phyloP scores from a whole-genome alignment of 2,888 invertebrate genomes.

The Steinernema carpocapsae region DNA sequence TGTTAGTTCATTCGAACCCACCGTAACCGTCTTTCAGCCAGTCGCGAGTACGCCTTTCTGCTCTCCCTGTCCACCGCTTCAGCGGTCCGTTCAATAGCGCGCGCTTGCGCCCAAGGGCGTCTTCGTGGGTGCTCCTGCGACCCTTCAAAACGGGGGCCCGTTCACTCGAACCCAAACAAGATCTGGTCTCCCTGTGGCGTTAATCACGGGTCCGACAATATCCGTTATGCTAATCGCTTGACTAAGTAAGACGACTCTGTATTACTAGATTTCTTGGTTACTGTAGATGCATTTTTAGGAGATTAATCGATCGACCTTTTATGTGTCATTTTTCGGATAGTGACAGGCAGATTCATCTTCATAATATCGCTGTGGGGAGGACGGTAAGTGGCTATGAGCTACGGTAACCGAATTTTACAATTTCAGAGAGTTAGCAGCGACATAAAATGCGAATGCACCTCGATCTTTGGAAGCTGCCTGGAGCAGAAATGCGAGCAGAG shows the following conservation, averaged over 20 bases:
- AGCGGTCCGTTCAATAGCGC: conserved; percentile 73
- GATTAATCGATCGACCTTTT: conserved; percentile 10
- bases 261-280: not conserved
- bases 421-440: conserved; percentile 20
- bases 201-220: conserved; percentile 31
- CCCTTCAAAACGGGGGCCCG: conserved; percentile 30
- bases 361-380: conserved; percentile 27
- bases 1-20: not conserved
- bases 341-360: conserved; percentile 21
- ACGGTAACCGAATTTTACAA: no score
- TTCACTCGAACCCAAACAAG: conserved; percentile 18
- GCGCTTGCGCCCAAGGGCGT: conserved; percentile 73
- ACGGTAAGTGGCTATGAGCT: conserved; percentile 14
- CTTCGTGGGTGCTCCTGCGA: conserved; percentile 74
- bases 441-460: conserved; percentile 21
- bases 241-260: conserved; percentile 24
- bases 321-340: conserved; percentile 21
- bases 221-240: conserved; percentile 27
- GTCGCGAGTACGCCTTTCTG: conserved; percentile 74
- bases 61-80: conserved; percentile 74
- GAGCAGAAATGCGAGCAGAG: conserved; percentile 30
- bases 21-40: conserved; percentile 68
- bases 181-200: conserved; percentile 30
- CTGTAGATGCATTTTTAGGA: conserved; percentile 17
- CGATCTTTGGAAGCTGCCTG: conserved; percentile 16